Evolutionary conservation across 2,113 vertebrate species (phyloP), one percentile per base, ranked within the genome.

Genomic region (Myocastor coypus): DNA sequence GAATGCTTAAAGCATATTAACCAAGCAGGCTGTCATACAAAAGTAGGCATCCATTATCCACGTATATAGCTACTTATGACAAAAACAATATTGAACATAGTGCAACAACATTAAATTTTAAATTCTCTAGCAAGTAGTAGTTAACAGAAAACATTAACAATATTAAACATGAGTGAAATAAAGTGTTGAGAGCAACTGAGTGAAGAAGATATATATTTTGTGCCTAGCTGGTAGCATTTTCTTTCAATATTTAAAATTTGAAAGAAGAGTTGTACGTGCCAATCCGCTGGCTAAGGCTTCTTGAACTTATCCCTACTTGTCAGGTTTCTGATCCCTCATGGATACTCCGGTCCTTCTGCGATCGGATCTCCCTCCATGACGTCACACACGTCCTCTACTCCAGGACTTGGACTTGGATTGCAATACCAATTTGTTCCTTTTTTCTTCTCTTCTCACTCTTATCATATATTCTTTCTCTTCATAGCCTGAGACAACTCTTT

Each of bases 121-220:
- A n/a, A 26, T 94, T 94, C 34, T 94, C 95, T 69, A 94, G 20
- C 61, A 3, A 94, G 16, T 37, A 83, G 17, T 66, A 3, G 63
- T 50, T 73, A 84, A 83, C 42, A n/a, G 9, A 64, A 91, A 68
- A 7, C 55, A 26, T 78, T 94, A 81, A 17, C 28, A 61, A 81
- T 7, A 40, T 55, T 82, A 83, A 94, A 94, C 2, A 46, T 12
- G 63, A 88, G 42, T 59, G 20, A 90, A 78, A 78, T 50, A 87
- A 93, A 83, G 81, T 34, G 3, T 69, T 81, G 42, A 94, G 86
- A 93, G 93, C 50, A 59, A 69, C 71, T 96, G 63, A 66, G 68
- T 63, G 13, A 12, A 61, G 50, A 57, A 61, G 50, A 57, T 63
- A 37, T 7, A 55, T 78, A 4, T 68, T 63, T 87, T 80, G 34